Evolutionary conservation across 1,140 invertebrate genomes (phyloP).

Genomic region (Dendroctonus ponderosae): DNA sequence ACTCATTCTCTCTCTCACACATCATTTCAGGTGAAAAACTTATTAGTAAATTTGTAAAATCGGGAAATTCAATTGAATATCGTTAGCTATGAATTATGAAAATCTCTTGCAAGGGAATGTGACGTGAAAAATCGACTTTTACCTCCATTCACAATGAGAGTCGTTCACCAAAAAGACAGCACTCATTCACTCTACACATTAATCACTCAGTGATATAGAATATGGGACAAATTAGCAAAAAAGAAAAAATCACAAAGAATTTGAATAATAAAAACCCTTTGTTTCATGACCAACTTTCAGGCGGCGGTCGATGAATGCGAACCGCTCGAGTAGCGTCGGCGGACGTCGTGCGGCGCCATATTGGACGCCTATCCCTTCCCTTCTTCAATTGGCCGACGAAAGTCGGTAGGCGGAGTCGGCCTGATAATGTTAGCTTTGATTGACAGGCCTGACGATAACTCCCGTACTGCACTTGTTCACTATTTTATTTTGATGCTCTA

Average conservation of each 20-base stretch:
- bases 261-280: conserved; percentile 21
- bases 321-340: conserved; percentile 24
- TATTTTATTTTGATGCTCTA: conserved; percentile 41
- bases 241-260: conserved; percentile 1
- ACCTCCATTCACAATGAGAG: no score
- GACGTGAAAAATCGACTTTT: no score
- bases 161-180: no score
- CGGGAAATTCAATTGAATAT: no score
- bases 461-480: conserved; percentile 38
- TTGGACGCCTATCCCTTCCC: conserved; percentile 43
- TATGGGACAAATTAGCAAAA: no score
- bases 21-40: no score
- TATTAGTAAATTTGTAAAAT: no score
- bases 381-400: conserved; percentile 37
- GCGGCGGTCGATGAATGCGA: conserved; percentile 30
- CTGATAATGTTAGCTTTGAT: conserved; percentile 41
- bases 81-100: no score
- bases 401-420: conserved; percentile 40
- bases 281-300: conserved; percentile 26
- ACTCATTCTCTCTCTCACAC: no score
- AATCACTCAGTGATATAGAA: no score
- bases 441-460: conserved; percentile 43
- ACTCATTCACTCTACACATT: no score
- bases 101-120: no score
- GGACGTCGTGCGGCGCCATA: conserved; percentile 44